phyloP scores from a whole-genome alignment of 2,113 vertebrate genomes.

The Leucosticte australis region DNA sequence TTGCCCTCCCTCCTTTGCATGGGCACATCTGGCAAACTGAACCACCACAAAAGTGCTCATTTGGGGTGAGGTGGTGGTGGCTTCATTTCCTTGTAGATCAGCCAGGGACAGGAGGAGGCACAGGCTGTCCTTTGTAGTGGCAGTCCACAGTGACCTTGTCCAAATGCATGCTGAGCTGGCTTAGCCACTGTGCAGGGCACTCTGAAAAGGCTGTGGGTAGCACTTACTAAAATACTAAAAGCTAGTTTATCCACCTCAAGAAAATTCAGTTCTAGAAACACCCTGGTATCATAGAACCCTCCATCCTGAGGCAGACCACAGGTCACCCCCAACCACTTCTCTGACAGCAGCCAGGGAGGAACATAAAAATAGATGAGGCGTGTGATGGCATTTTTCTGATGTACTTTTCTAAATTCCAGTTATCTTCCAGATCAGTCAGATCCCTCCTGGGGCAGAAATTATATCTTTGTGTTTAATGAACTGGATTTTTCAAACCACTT shows the following conservation, averaged over 20 bases:
- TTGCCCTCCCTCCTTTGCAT: background rate
- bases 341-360: background rate
- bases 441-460: background rate
- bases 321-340: background rate
- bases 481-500: background rate
- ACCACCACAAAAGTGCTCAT: background rate
- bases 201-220: background rate
- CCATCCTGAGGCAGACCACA: background rate
- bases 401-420: background rate
- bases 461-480: background rate
- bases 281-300: background rate
- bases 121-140: background rate
- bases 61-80: background rate
- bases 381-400: background rate
- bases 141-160: background rate
- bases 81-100: background rate
- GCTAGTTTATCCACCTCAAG: background rate
- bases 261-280: background rate
- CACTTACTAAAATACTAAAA: background rate
- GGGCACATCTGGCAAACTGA: background rate
- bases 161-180: background rate
- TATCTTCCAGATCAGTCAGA: background rate
- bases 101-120: background rate
- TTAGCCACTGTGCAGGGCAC: fast-evolving
- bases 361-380: background rate